Conservation (phyloP, 1,140 invertebrate species). For the Bombus waltoni region DNA sequence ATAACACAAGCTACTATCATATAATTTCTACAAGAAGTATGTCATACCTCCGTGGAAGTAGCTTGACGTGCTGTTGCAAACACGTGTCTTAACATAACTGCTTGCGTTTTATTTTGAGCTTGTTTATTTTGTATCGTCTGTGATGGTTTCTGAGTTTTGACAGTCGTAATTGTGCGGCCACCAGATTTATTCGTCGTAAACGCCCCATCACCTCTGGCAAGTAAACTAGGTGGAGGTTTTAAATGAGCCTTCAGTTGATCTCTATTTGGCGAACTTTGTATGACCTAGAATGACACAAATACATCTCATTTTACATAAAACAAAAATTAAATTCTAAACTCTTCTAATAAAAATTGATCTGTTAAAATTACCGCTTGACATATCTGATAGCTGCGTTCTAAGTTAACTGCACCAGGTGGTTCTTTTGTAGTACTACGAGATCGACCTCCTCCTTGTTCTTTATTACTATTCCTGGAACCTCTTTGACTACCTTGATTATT, state of each 20-base stretch:
- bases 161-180: constrained; percentile 78
- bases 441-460: constrained; percentile 78
- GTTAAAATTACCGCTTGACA: constrained; percentile 90
- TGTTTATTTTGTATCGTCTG: constrained; percentile 75
- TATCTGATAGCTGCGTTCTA: constrained; percentile 97
- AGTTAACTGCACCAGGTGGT: constrained; percentile 93
- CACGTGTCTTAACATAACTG: constrained; percentile 80
- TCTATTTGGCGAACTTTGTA: constrained; percentile 95
- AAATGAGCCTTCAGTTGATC: constrained; percentile 93
- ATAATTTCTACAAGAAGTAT: not conserved
- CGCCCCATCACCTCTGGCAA: constrained; percentile 82
- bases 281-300: constrained; percentile 78
- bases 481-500: constrained; percentile 80
- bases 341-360: not conserved
- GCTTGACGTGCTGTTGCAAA: constrained; percentile 76
- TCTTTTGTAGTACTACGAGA: constrained; percentile 86
- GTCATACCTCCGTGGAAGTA: constrained; percentile 74
- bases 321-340: not conserved
- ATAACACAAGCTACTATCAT: not conserved
- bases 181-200: constrained; percentile 79
- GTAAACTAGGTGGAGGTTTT: constrained; percentile 90
- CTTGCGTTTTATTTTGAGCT: constrained; percentile 77
- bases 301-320: not conserved
- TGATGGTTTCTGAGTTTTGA: constrained; percentile 80
- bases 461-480: constrained; percentile 77